Base-by-base conservation (phyloP, 2,113 vertebrate species). In the Hassar affinis region DNA sequence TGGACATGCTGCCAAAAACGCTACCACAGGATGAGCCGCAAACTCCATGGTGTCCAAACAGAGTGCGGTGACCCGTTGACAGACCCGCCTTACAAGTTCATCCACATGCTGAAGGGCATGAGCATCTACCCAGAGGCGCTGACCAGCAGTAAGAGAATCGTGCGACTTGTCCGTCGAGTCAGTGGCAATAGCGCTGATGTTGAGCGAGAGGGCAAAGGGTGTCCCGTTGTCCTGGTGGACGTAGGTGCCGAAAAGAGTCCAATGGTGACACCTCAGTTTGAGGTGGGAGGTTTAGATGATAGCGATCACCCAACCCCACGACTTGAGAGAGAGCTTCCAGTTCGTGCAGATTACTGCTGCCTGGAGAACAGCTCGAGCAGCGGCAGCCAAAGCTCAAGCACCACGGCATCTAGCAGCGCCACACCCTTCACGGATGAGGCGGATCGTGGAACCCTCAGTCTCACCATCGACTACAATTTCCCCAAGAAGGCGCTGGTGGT, bases 71-170 rank as follows among this genome's bases (percentile, higher is more conserved):
- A 94, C 15, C 83, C 89, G 1, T 80, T 92, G 0, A 90, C 92
- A 27, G 94, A 95, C 88, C 97, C 97, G 0, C 97, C 97, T 0
- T 98, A 98, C 91, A 98, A 97, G 92, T 99, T 99, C 90, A 98
- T 99, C 71, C 98, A 99, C 91, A 99, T 99, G 97, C 90, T 99
- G 81, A 99, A 99, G 90, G 98, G 98, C 81, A 97, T 99, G 92
- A 98, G 97, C 87, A 99, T 99, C 90, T 99, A 98, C 87, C 97
- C 98, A 1, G 97, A 99, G 91, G 94, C 96, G 38, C 92, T 99
- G 86, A 98, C 94, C 90, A 93, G 95, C 94, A 97, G 95, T 91
- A 98, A 98, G 92, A 94, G 96, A 85, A 96, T 96, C 7, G 93
- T 96, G 22, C 95, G 94, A 0, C 85, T 18, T 78, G 92, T 84